Base-by-base conservation (phyloP, 2,797 vertebrate genomes). In the Amblyraja radiata region DNA sequence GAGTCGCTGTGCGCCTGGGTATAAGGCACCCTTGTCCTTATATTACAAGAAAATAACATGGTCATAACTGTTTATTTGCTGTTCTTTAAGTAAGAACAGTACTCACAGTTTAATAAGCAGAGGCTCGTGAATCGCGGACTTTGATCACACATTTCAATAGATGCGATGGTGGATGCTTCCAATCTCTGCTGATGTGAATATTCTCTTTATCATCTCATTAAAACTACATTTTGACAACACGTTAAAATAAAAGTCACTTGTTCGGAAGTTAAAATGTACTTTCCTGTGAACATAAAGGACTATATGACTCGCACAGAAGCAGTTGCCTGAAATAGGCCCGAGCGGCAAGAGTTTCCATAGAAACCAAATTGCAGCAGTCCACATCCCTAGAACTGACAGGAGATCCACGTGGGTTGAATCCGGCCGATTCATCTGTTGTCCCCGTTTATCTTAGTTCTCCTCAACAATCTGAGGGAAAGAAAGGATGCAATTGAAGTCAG, bases 321-420 rank as follows among this genome's bases (percentile, higher is more conserved):
- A 97, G 97, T 97, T 96, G 97, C 97, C 97, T 97, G 96, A 97
- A 98, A 97, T 98, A 98, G 97, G 97, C 97, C 97, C 96, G 96
- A 97, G 97, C 96, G 95, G 96, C 97, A 96, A 97, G 83, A 94
- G 96, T 98, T 97, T 98, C 98, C 97, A 96, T 96, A 97, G 97
- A 97, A 98, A 97, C 97, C 96, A 97, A 97, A 97, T 97, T 97
- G 97, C 95, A 97, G 97, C 97, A 96, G 97, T 97, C 97, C 96
- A 96, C 97, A 97, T 97, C 97, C 97, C 97, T 96, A 96, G 97
- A 97, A 97, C 96, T 93, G 95, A 96, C 95, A 93, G 95, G 95
- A 94, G 94, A 95, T 95, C 94, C 94, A 94, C 95, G 28, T 71
- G 96, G 94, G 93, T 94, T 95, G 32, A 61, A 39, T 94, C 93